Evolutionary conservation across 1,140 invertebrate species (phyloP).

Genomic region (Drosophila sp.): DNA sequence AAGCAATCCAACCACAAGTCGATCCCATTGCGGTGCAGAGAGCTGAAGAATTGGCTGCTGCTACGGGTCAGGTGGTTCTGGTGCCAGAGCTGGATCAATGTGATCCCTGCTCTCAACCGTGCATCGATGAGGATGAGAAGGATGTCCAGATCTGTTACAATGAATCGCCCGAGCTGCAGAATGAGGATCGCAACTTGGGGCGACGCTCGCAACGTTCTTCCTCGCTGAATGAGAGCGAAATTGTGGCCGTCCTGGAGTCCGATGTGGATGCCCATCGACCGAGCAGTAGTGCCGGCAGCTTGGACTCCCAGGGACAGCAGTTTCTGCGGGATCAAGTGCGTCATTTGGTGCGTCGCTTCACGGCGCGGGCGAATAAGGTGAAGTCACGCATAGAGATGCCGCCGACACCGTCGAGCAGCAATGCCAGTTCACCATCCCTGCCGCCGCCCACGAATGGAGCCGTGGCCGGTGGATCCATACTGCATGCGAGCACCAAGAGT

Average conservation of each 20-base stretch:
- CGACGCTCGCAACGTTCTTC: slow-evolving; percentile 49
- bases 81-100: slow-evolving; percentile 31
- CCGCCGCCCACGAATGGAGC: slow-evolving; percentile 30
- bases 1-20: background rate
- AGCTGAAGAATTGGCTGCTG: slow-evolving; percentile 50
- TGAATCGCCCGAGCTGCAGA: slow-evolving; percentile 73
- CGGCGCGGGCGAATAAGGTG: slow-evolving; percentile 85
- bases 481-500: slow-evolving; percentile 39
- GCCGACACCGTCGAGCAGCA: slow-evolving; percentile 86
- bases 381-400: slow-evolving; percentile 85
- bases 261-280: slow-evolving; percentile 39
- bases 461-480: background rate
- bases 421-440: slow-evolving; percentile 79
- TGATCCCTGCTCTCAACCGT: slow-evolving; percentile 41
- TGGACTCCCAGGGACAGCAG: slow-evolving; percentile 76
- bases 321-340: slow-evolving; percentile 84
- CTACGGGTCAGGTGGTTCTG: slow-evolving; percentile 56
- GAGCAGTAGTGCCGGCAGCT: slow-evolving; percentile 60
- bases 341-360: slow-evolving; percentile 86
- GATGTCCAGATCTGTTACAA: slow-evolving; percentile 81
- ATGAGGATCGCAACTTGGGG: slow-evolving; percentile 68
- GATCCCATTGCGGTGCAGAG: slow-evolving; percentile 55
- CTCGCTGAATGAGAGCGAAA: slow-evolving; percentile 71
- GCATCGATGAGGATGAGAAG: slow-evolving; percentile 73
- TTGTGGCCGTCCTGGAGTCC: slow-evolving; percentile 56